Evolutionary conservation across 2,888 invertebrate species (phyloP), one percentile per base, ranked within the genome.

Genomic region (Metacarcinus magister): DNA sequence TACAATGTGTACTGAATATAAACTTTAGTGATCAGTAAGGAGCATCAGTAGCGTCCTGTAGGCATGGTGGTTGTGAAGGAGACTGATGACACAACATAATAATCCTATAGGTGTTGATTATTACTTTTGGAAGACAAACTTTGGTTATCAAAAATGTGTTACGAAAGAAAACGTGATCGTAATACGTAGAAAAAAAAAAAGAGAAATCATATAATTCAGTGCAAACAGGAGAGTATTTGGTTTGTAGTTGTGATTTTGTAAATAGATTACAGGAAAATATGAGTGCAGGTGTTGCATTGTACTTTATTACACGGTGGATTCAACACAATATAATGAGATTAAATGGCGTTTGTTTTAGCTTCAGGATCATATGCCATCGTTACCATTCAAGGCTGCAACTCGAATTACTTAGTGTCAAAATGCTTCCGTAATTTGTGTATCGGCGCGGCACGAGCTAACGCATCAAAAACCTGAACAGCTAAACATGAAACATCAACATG

Each of bases 401-500:
- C 82, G 28, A 28, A 82, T 82, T 82, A 82, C 82, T 82, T 82
- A 32, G 82, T 10, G 82, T 82, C 82, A 10, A 82, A 67, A 82
- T 67, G 32, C 82, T 32, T 82, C 82, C 16, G 82, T 32, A 82
- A 32, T 32, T 82, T 82, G 32, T 82, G 82, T 32, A 82, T 32
- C 82, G 82, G 82, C 82, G 32, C 82, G 82, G 16, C 32, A 82
- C 82, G 82, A 82, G 82, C 32, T 23, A 82, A 32, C 82, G 28
- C 82, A 82, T 82, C 82, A 82, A 82, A 82, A 82, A 82, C 32
- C 82, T 82, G 82, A 82, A 82, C 82, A 82, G 32, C 82, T 32
- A 82, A 82, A 82, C 82, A 32, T 82, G 82, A 82, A 82, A 82
- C 82, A 82, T 82, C 82, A 82, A 82, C 82, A 82, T 82, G 82